Evolutionary conservation across 1,140 invertebrate species (phyloP).

Genomic region (Drosophila tristis): DNA sequence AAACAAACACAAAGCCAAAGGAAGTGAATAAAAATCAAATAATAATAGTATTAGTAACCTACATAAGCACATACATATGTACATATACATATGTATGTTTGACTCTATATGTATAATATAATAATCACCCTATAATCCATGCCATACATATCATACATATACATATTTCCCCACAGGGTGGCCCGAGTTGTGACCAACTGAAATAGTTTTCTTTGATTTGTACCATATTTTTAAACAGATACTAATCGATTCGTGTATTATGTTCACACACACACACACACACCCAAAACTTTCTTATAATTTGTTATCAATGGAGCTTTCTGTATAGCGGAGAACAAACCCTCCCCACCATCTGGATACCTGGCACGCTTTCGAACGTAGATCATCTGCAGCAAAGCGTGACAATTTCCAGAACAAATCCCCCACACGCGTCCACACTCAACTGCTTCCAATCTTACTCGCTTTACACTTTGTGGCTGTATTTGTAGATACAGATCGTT

Average conservation of each 20-base stretch:
- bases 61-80: conserved; percentile 2
- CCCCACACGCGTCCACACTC: not conserved
- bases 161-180: conserved; percentile 29
- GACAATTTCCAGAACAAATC: not conserved
- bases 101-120: conserved; percentile 42
- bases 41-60: conserved; percentile 37
- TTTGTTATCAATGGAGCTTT: conserved; percentile 47
- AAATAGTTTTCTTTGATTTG: conserved; percentile 44
- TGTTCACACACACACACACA: conserved; percentile 61
- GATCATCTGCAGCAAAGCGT: conserved; percentile 19
- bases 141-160: conserved; percentile 34
- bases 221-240: conserved; percentile 58
- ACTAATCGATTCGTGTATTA: conserved; percentile 83
- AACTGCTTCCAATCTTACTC: conserved; percentile 44
- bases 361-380: conserved; percentile 13
- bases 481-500: conserved; percentile 44
- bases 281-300: conserved; percentile 43
- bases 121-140: conserved; percentile 17
- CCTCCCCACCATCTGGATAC: not conserved
- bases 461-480: conserved; percentile 51
- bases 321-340: conserved; percentile 12
- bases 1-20: conserved; percentile 10
- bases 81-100: conserved; percentile 17
- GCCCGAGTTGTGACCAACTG: conserved; percentile 19
- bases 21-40: conserved; percentile 13